These are phyloP conservation scores for Ectemnius cavifrons DNA, from an alignment of 2,888 invertebrate species.

Conservation along the genomic window DNA sequence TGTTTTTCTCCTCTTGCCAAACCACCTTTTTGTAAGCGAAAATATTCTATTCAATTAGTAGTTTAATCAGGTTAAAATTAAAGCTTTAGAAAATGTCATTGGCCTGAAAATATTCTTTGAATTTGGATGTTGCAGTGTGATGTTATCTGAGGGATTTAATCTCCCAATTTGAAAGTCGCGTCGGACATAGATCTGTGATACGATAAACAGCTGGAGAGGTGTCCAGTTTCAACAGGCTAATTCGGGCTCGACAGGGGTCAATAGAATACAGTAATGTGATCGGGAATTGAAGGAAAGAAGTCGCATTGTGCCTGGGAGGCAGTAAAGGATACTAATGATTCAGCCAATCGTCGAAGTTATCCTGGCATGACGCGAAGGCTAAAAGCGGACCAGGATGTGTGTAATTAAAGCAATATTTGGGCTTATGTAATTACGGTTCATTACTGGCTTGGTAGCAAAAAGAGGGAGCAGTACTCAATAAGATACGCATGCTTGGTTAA, in stretches of 20 bases:
- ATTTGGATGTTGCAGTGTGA: no score
- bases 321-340: conserved; percentile 51
- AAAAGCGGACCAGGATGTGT: conserved; percentile 61
- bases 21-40: not conserved
- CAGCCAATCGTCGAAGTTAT: conserved; percentile 43
- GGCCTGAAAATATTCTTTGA: not conserved
- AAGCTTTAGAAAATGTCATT: not conserved
- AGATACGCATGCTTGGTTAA: conserved; percentile 62
- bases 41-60: not conserved
- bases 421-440: conserved; percentile 71
- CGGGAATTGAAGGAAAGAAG: conserved; percentile 23
- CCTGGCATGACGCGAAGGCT: conserved; percentile 50
- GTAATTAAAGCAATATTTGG: conserved; percentile 72
- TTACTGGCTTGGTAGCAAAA: conserved; percentile 49
- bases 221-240: conserved; percentile 27
- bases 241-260: conserved; percentile 29
- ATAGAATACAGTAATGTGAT: conserved; percentile 46
- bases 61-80: not conserved
- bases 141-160: no score
- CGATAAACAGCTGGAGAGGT: not conserved
- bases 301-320: conserved; percentile 29
- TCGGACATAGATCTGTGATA: no score
- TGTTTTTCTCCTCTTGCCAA: not conserved
- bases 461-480: conserved; percentile 35
- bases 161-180: no score